Base-by-base conservation (phyloP, 2,797 vertebrate genomes). In the Hapalemur alaotrensis region DNA sequence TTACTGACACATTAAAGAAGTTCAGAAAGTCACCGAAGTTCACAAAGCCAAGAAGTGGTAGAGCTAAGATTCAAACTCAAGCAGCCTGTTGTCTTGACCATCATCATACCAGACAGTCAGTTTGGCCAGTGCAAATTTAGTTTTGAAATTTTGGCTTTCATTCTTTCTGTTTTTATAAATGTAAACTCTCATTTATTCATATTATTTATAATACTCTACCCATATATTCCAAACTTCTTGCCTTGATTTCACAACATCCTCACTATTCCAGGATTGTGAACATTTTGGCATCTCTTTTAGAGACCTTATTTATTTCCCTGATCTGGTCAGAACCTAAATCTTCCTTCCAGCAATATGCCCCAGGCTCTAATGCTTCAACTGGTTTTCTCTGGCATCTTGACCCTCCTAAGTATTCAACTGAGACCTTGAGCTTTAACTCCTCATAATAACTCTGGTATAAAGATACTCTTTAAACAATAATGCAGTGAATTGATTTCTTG, bases 71-170 rank as follows among this genome's bases (percentile, higher is more conserved):
- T 54, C 5, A 48, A 18, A 50, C 46, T 11, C 25, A 30, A 41
- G 54, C 46, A 11, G 13, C 10, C 6, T 11, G 3, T 28, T 28
- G 8, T 43, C 35, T 22, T 35, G 5, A 25, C 14, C 28, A 28
- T 11, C 28, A 28, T 11, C 41, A 18, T 7, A 2, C 1, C 2
- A 2, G 4, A 8, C 1, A 9, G 6, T 18, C 11, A 25, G 22
- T 22, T 23, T 73, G 8, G 9, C 2, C 4, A 15, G 22, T 65
- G n/a, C n/a, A 80, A 7, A 41, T 48, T 38, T 0, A 11, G 17
- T 67, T 7, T 85, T 30, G 4, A 48, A 78, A 57, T 43, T 32
- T 59, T 28, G 61, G 1, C 11, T 52, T 63, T 38, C 22, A 30
- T 57, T 41, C 23, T 76, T 72, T 17, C 6, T 80, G 18, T 46